Evolutionary conservation across 1,140 invertebrate species (phyloP), one percentile per base, ranked within the genome.

Genomic region (Oppia nitens): DNA sequence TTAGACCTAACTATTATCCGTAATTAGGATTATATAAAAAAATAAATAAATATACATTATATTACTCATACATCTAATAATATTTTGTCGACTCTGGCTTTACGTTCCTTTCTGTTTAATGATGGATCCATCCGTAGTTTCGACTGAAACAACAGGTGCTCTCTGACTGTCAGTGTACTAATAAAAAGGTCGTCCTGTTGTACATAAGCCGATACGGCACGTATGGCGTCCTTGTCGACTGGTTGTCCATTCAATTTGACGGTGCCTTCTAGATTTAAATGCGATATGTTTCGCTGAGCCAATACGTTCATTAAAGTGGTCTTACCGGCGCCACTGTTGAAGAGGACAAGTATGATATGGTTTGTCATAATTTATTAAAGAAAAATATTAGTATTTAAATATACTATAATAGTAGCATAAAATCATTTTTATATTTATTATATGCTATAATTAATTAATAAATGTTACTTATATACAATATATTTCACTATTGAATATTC

Each of bases 121-220:
- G 2, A 71, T 75, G 57, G 71, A 88, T 87, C n/a, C n/a, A n/a
- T n/a, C n/a, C n/a, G n/a, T n/a, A n/a, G n/a, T n/a, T n/a, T n/a
- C n/a, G n/a, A n/a, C 84, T 90, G 90, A 68, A 94, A 94, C 14
- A 82, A 76, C 3, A 95, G 76, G 72, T 94, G 90, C 67, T 95
- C 91, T 56, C 76, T 76, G 1, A 92, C 88, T 0, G 89, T 93
- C 20, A 95, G 73, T 0, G 85, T 89, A 1, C 85, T 86, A 60
- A 94, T 84, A 69, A 95, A 94, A n/a, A 93, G 71, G 71, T 94
- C 89, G 62, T 90, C 83, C 71, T 97, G 93, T 69, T 96, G 90
- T 0, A 97, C 90, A 66, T 96, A 97, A 0, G 88, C 92, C 60
- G 85, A 89, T 17, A 87, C 74, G 66, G 60, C 55, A 64, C 66